Percentiles rank a stretch among this genome's conserved stretches.
phyloP scores from a whole-genome alignment of 1,140 invertebrate genomes.

The Homarus americanus region DNA sequence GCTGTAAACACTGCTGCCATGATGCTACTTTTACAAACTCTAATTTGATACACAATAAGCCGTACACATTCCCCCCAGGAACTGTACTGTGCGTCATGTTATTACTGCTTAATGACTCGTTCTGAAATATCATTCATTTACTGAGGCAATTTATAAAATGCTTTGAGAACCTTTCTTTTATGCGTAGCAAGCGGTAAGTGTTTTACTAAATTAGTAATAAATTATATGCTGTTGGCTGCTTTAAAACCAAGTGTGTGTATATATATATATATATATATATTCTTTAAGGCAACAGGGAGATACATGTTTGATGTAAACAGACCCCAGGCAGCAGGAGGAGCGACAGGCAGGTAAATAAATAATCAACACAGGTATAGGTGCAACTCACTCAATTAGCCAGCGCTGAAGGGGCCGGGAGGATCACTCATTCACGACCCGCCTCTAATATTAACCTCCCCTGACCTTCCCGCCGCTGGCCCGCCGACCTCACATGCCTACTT shows the following conservation, averaged over 20 bases:
- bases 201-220: too few relatives aligned
- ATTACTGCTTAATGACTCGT: too few relatives aligned
- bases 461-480: neutral
- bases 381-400: neutral
- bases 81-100: too few relatives aligned
- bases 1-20: too few relatives aligned
- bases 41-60: too few relatives aligned
- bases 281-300: neutral
- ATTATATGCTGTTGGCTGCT: too few relatives aligned
- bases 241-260: neutral
- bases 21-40: too few relatives aligned
- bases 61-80: too few relatives aligned
- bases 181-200: too few relatives aligned
- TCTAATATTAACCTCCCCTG: neutral
- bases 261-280: conserved; percentile 4
- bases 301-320: neutral
- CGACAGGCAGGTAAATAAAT: neutral
- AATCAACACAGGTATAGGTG: neutral
- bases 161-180: too few relatives aligned
- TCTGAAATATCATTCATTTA: too few relatives aligned
- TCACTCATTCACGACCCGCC: neutral
- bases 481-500: neutral
- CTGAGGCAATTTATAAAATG: too few relatives aligned
- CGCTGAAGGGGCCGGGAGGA: neutral
- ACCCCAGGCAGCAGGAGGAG: neutral